Evolutionary conservation across 2,888 invertebrate genomes (phyloP), one percentile per base, ranked within the genome.

Genomic region (Odontothrips loti): DNA sequence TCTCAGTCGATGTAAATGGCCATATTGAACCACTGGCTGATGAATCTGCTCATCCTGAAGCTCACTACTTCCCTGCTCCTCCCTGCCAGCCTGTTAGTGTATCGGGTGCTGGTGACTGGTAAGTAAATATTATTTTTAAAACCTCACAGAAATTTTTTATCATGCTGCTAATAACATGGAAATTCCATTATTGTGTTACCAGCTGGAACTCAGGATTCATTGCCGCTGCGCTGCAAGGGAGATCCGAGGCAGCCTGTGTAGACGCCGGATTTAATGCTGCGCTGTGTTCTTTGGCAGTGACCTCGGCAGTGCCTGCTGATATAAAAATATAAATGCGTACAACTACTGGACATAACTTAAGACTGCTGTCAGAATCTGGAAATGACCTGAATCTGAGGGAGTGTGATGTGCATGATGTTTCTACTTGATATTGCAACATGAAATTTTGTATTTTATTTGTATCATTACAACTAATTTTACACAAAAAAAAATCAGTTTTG

Each of bases 51-150:
- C 11, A 8, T 34, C 29, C 78, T 2, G 51, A 51, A 29, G 80
- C 51, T 29, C 34, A 79, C 47, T 83, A 82, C 79, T 83, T 81
- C 75, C 83, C 83, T 11, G 12, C 83, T 9, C 34, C 75, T 10
- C 48, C 47, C 29, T 27, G 80, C 15, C 75, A 68, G 43, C 12
- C 34, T 20, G 81, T 81, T 79, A 83, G 83, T 47, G 82, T 81
- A 47, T 83, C 83, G 12, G 84, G 84, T 80, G 84, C 83, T 34
- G 84, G 84, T 43, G 84, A 84, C 81, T 83, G 83, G 84, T 83
- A 82, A 34, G 80, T 27, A 4, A 27, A 75, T 75, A 75, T 9
- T 23, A 23, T 68, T 11, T 68, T 1, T n/a, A 12, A 12, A n/a
- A 27, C 27, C 10, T 12, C 4, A 27, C 23, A 4, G 12, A 27